These are phyloP conservation scores for Periophthalmus magnuspinnatus DNA, from an alignment of 2,797 vertebrate species.

Conservation along the genomic window DNA sequence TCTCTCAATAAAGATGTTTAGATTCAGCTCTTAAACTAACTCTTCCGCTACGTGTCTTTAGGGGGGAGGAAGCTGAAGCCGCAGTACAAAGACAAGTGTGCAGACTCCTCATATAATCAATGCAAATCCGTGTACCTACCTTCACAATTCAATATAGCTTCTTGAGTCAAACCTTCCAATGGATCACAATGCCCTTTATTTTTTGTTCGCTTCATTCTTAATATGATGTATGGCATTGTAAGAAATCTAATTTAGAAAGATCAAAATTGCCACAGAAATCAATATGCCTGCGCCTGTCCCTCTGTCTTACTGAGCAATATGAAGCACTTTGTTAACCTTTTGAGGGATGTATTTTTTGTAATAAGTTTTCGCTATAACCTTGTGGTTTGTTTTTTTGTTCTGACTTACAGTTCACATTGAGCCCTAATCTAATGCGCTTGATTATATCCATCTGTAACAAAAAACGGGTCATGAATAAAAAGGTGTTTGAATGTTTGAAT, in stretches of 20 bases:
- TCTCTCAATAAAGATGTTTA: background rate
- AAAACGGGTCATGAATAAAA: conserved; percentile 1
- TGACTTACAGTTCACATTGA: background rate
- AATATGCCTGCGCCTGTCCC: background rate
- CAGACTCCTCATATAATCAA: background rate
- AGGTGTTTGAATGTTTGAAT: too few species aligned
- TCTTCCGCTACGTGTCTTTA: background rate
- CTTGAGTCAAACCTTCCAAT: background rate
- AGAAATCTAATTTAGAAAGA: conserved; percentile 1
- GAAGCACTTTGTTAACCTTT: background rate
- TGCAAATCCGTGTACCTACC: background rate
- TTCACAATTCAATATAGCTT: background rate
- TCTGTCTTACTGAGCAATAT: background rate
- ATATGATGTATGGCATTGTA: background rate
- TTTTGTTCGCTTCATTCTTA: conserved; percentile 1
- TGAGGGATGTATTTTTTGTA: background rate
- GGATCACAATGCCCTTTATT: background rate
- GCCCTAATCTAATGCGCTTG: background rate
- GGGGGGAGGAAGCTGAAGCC: background rate
- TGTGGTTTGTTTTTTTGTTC: background rate
- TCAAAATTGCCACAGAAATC: background rate
- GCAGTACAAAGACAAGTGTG: background rate
- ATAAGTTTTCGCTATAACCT: background rate
- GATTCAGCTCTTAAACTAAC: background rate
- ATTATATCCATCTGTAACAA: background rate